These are phyloP conservation scores for Proterorhinus semilunaris DNA, from an alignment of 2,113 vertebrate species.

Conservation along the genomic window DNA sequence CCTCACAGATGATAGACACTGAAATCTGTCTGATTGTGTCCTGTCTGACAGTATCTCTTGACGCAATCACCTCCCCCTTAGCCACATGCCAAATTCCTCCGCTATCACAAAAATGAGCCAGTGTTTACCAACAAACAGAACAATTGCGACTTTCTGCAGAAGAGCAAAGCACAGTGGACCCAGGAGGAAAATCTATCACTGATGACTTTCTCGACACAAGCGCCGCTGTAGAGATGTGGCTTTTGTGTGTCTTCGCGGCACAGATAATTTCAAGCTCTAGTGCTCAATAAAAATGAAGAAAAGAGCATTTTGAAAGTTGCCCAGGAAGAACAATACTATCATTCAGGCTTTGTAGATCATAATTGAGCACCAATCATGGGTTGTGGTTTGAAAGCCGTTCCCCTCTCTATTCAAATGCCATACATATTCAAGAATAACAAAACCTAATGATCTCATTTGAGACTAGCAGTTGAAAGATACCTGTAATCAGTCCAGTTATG, in stretches of 20 bases:
- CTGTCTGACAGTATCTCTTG: slow-evolving; percentile 1
- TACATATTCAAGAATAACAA: slow-evolving; percentile 24
- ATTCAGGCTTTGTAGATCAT: slow-evolving; percentile 43
- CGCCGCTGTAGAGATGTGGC: slow-evolving; percentile 16
- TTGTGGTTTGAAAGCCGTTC: slow-evolving; percentile 38
- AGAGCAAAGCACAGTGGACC: slow-evolving; percentile 4
- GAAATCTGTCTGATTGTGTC: neutral
- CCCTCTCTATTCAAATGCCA: slow-evolving; percentile 20
- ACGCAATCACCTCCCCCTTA: slow-evolving; percentile 19
- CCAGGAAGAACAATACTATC: slow-evolving; percentile 48
- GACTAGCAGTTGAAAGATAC: slow-evolving; percentile 30
- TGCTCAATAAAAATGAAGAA: slow-evolving; percentile 41
- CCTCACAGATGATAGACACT: slow-evolving; percentile 24
- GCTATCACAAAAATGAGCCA: slow-evolving; percentile 15
- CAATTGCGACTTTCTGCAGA: slow-evolving; percentile 19
- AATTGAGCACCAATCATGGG: slow-evolving; percentile 32
- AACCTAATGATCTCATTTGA: slow-evolving; percentile 34
- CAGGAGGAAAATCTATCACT: slow-evolving; percentile 25
- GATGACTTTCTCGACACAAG: slow-evolving; percentile 29
- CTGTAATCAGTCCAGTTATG: slow-evolving; percentile 42
- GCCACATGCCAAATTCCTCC: slow-evolving; percentile 26
- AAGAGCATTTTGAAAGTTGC: slow-evolving; percentile 23
- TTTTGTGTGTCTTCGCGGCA: slow-evolving; percentile 33
- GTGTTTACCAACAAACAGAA: slow-evolving; percentile 37
- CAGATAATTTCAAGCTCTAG: slow-evolving; percentile 58